These are phyloP conservation scores for Lucifuga dentata DNA, from an alignment of 2,113 vertebrate species.

Conservation along the genomic window DNA sequence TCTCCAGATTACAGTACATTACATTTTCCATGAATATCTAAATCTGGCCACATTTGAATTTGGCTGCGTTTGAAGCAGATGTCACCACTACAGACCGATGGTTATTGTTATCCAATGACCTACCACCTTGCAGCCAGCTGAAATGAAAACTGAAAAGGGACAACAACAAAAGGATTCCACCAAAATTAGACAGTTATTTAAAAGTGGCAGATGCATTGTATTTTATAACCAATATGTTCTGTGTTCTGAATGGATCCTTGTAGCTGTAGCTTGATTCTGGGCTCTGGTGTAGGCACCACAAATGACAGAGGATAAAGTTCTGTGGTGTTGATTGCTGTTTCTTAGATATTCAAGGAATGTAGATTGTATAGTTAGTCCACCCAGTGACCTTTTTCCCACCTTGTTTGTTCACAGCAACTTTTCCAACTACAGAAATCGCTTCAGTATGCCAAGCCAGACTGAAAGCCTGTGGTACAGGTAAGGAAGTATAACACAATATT, in stretches of 20 bases:
- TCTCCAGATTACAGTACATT: neutral
- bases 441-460: slow-evolving; percentile 87
- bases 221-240: slow-evolving; percentile 5
- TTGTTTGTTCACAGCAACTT: slow-evolving; percentile 85
- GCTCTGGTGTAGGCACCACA: slow-evolving; percentile 60
- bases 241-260: slow-evolving; percentile 2
- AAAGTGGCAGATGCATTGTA: slow-evolving; percentile 19
- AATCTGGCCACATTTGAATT: neutral
- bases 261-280: slow-evolving; percentile 3
- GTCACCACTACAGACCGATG: slow-evolving; percentile 22
- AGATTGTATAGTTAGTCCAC: slow-evolving; percentile 62
- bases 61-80: slow-evolving; percentile 29
- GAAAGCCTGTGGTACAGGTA: slow-evolving; percentile 87
- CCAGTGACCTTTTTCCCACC: slow-evolving; percentile 23
- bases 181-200: slow-evolving; percentile 20
- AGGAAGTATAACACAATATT: slow-evolving; percentile 41
- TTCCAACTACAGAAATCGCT: slow-evolving; percentile 88
- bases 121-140: slow-evolving; percentile 4
- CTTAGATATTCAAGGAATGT: slow-evolving; percentile 64
- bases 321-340: slow-evolving; percentile 63
- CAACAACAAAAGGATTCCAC: slow-evolving; percentile 21
- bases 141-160: slow-evolving; percentile 22
- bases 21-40: too few species aligned
- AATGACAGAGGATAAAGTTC: slow-evolving; percentile 55
- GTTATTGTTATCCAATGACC: slow-evolving; percentile 23